A percentile compares a stretch with the other conserved stretches of the same genome.
Conservation (phyloP, 2,888 invertebrate species). For the Gortyna flavago region DNA sequence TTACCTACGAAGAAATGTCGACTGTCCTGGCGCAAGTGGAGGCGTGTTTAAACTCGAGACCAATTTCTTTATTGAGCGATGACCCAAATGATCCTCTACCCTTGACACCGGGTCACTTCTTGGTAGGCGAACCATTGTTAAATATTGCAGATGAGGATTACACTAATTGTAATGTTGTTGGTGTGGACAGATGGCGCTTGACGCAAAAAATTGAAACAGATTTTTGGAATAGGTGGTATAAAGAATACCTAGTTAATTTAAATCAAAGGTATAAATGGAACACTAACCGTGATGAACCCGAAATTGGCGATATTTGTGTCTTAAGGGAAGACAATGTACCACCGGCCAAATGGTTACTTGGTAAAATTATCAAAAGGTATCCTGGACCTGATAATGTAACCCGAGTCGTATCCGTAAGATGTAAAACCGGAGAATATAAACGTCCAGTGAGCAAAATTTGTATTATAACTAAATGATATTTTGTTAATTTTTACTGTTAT, state of each 20-base stretch:
- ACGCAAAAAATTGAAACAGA: not conserved
- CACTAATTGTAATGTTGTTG: not conserved
- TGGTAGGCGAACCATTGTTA: not conserved
- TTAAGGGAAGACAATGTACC: not conserved
- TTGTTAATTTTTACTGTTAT: no score
- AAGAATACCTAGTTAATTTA: not conserved
- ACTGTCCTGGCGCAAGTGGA: not conserved
- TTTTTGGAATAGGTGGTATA: not conserved
- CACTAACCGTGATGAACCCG: not conserved
- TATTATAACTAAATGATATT: no score
- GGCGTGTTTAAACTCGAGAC: not conserved
- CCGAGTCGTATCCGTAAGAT: no score
- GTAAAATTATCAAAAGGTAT: not conserved
- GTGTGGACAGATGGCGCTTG: not conserved
- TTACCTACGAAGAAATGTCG: not conserved
- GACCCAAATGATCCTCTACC: not conserved
- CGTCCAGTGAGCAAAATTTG: no score
- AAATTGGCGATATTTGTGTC: not conserved
- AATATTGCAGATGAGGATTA: constrained; percentile 1
- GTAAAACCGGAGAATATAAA: no score
- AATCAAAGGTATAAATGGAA: not conserved
- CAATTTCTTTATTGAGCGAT: not conserved
- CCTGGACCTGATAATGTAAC: not conserved
- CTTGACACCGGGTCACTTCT: not conserved
- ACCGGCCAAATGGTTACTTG: not conserved